A percentile compares a stretch with the other conserved stretches of the same genome.
Evolutionary conservation across 2,113 vertebrate genomes (phyloP).

Genomic region (Heterotilapia buettikoferi): DNA sequence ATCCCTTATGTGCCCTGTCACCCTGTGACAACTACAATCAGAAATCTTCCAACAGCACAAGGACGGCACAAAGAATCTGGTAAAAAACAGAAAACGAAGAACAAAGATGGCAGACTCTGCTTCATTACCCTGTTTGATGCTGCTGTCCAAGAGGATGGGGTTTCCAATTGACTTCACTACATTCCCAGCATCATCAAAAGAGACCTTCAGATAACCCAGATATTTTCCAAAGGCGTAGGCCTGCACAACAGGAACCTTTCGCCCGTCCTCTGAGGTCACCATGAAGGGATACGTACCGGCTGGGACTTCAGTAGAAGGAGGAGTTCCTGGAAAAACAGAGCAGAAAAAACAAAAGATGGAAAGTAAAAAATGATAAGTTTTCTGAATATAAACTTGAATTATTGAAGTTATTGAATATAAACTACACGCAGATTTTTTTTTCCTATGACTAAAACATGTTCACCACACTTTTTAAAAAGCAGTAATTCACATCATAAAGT

Average conservation of each 20-base stretch:
- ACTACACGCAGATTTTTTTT: not conserved
- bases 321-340: conserved; percentile 60
- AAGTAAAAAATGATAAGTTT: not conserved
- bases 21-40: not conserved
- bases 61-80: not conserved
- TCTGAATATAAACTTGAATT: not conserved
- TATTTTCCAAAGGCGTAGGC: conserved; percentile 95
- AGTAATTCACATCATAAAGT: not conserved
- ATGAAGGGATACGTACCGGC: conserved; percentile 81
- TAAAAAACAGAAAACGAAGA: not conserved
- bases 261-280: conserved; percentile 76
- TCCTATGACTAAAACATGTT: not conserved
- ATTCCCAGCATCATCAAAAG: conserved; percentile 79
- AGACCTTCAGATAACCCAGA: conserved; percentile 82
- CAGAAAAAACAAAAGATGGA: not conserved
- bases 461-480: not conserved
- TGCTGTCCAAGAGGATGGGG: conserved; percentile 83
- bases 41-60: not conserved
- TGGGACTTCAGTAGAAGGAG: conserved; percentile 78
- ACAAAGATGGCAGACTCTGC: not conserved
- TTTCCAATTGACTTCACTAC: conserved; percentile 81
- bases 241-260: conserved; percentile 86
- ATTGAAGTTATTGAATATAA: not conserved
- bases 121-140: conserved; percentile 75
- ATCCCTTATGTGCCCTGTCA: not conserved